Percentiles rank a stretch among this genome's conserved stretches.
phyloP scores from a whole-genome alignment of 2,797 vertebrate species.

The Phoeniculus purpureus region DNA sequence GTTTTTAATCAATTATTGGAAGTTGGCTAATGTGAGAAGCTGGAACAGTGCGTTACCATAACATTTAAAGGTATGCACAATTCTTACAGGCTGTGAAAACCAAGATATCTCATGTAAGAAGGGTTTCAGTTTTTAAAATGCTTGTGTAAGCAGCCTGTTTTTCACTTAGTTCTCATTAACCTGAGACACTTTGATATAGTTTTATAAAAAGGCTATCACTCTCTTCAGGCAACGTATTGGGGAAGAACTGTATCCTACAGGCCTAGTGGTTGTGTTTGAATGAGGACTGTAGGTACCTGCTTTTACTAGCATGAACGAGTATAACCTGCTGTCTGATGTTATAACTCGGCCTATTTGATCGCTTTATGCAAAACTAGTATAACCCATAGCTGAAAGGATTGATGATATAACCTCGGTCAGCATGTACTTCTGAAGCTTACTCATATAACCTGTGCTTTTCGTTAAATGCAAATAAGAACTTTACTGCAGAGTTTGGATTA shows the following conservation, averaged over 20 bases:
- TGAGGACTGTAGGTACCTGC: neutral
- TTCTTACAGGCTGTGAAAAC: neutral
- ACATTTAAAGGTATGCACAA: neutral
- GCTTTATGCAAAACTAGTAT: neutral
- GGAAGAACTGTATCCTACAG: neutral
- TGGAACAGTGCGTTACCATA: neutral
- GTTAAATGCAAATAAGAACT: neutral
- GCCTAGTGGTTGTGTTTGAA: neutral
- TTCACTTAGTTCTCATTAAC: neutral
- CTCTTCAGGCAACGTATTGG: neutral
- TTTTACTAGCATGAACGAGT: neutral
- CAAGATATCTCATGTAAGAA: neutral
- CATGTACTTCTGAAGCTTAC: constrained; percentile 34
- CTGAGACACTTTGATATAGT: neutral
- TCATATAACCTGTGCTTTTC: constrained; percentile 28
- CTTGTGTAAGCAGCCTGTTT: neutral
- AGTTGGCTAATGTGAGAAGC: neutral
- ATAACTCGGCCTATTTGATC: neutral
- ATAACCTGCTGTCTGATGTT: neutral
- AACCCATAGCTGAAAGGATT: neutral
- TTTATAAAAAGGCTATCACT: no score
- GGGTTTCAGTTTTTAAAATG: neutral
- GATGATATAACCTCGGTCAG: neutral
- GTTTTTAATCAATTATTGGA: neutral
- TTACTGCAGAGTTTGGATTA: constrained; percentile 22